Evolutionary conservation across 2,113 vertebrate genomes (phyloP).

Genomic region (Dicrurus megarhynchus): DNA sequence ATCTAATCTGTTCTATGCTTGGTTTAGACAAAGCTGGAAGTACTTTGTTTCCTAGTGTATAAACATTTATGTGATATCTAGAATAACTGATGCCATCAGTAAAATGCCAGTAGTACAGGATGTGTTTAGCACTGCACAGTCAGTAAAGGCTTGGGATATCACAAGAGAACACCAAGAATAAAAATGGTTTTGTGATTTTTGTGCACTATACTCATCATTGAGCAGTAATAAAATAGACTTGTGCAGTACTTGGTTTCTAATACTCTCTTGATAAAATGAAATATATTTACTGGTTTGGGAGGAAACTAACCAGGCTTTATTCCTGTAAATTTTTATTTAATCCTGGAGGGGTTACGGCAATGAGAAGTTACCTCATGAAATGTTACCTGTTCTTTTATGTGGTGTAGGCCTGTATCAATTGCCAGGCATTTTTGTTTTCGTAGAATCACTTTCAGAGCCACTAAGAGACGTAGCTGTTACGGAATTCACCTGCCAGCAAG

Average conservation of each 20-base stretch:
- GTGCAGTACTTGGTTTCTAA: not conserved
- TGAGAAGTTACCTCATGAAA: not conserved
- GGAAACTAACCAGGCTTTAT: not conserved
- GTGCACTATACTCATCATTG: rapidly evolving
- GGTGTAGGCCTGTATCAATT: not conserved
- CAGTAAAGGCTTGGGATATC: not conserved
- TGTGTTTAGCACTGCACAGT: not conserved
- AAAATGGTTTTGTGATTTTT: not conserved
- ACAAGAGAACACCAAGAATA: not conserved
- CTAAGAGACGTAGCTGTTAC: rapidly evolving
- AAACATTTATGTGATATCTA: not conserved
- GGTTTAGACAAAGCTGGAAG: not conserved
- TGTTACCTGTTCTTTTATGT: not conserved
- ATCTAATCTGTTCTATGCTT: not conserved
- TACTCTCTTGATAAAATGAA: not conserved
- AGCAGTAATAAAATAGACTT: not conserved
- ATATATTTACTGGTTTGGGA: not conserved
- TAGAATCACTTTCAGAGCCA: not conserved
- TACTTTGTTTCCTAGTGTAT: not conserved
- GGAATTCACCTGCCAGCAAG: not conserved
- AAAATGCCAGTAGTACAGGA: not conserved
- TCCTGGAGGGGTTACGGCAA: not conserved
- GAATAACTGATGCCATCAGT: not conserved
- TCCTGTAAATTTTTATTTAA: not conserved
- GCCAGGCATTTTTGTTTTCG: not conserved